Evolutionary conservation across 2,888 invertebrate genomes (phyloP).

Genomic region (Beris morrisii): DNA sequence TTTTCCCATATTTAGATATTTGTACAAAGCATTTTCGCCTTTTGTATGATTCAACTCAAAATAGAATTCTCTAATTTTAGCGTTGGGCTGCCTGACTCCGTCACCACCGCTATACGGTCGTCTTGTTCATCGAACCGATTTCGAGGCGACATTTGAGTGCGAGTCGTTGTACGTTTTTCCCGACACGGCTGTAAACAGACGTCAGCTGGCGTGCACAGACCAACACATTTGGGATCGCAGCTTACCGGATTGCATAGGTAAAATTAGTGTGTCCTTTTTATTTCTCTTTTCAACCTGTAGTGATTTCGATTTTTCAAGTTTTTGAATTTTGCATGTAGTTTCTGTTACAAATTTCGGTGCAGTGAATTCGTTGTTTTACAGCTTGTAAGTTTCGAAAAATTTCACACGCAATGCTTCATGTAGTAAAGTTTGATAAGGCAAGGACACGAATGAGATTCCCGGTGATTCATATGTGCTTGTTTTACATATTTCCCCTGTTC

Average conservation of each 20-base stretch:
- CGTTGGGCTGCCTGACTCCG: constrained; percentile 69
- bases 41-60: not conserved
- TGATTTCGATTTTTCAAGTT: too few species aligned
- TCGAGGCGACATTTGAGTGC: constrained; percentile 70
- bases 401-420: too few species aligned
- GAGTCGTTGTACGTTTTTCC: constrained; percentile 68
- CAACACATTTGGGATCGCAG: constrained; percentile 68
- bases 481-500: too few species aligned
- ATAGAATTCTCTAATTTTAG: constrained; percentile 52
- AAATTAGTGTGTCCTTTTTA: constrained; percentile 47
- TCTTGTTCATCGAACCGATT: constrained; percentile 66
- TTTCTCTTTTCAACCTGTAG: not conserved
- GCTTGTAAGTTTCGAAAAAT: not conserved
- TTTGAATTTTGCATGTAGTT: not conserved
- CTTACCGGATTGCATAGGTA: constrained; percentile 67
- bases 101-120: constrained; percentile 69
- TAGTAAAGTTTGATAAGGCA: too few species aligned
- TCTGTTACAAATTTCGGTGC: not conserved
- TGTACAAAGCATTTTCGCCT: too few species aligned
- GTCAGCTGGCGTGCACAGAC: constrained; percentile 65
- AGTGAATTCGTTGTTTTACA: not conserved
- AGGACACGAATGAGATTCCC: too few species aligned
- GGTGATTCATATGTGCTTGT: too few species aligned
- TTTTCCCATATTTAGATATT: too few species aligned
- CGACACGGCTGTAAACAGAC: constrained; percentile 65